phyloP scores from a whole-genome alignment of 1,140 invertebrate species.

The Hyles vespertilio region DNA sequence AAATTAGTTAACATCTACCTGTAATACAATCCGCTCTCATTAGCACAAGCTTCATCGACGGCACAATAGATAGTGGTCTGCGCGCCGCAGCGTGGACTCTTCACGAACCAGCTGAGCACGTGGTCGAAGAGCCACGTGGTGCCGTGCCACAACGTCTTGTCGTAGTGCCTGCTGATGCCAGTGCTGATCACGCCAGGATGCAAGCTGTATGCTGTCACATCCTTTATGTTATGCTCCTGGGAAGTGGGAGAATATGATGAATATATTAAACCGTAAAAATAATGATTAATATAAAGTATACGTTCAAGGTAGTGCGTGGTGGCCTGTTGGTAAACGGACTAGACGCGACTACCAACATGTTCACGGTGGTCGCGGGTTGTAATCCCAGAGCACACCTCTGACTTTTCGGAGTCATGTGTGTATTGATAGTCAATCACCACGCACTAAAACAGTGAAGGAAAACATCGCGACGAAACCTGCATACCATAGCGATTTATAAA shows the following conservation, averaged over 20 bases:
- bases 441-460: too few species aligned
- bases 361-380: too few species aligned
- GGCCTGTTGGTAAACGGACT: too few species aligned
- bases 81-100: slow-evolving; percentile 81
- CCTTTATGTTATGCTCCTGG: slow-evolving; percentile 47
- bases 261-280: too few species aligned
- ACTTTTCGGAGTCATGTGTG: too few species aligned
- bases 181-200: slow-evolving; percentile 85
- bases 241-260: background rate
- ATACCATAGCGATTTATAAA: too few species aligned
- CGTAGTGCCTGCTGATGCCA: slow-evolving; percentile 82
- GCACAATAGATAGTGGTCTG: slow-evolving; percentile 88
- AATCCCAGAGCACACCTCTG: too few species aligned
- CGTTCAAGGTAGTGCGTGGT: too few species aligned
- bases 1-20: slow-evolving; percentile 57
- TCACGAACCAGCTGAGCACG: slow-evolving; percentile 62
- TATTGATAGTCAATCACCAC: too few species aligned
- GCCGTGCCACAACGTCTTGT: slow-evolving; percentile 60
- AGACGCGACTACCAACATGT: too few species aligned
- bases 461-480: too few species aligned
- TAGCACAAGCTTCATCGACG: slow-evolving; percentile 78
- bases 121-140: slow-evolving; percentile 36
- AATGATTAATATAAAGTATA: background rate
- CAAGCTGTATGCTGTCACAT: slow-evolving; percentile 80
- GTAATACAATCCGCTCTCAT: slow-evolving; percentile 79